Evolutionary conservation across 2,113 vertebrate genomes (phyloP), one percentile per base, ranked within the genome.

Genomic region (Paratilapia polleni): DNA sequence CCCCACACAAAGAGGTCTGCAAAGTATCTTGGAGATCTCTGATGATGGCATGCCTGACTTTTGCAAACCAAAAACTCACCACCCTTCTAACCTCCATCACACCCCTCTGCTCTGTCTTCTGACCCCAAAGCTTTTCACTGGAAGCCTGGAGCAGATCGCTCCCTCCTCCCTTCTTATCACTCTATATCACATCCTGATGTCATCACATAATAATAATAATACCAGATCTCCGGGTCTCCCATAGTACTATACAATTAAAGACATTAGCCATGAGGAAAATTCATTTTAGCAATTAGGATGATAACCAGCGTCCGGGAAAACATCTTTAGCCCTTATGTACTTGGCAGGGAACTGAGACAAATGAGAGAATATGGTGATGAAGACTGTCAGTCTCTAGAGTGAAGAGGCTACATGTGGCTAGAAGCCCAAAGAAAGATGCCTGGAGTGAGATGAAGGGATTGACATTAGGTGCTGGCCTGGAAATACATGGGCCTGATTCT

Each of bases 101-200:
- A 3, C 43, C 47, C 61, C 31, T 36, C 52, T 28, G 26, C 43
- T 59, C 17, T 17, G 22, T 31, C 59, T 58, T 36, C 60, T 78
- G 28, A 83, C 57, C 76, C 34, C n/a, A 10, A 66, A 82, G 74
- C 52, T 79, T 78, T 68, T 15, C 20, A 28, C 14, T 62, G 54
- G 75, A 17, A 49, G 75, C 79, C 62, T 4, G 54, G 74, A 66
- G 80, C 66, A 74, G 41, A 73, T 34, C 22, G 19, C 19, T 4
- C 17, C 60, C 62, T 59, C 79, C 31, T 85, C 74, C 70, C 43
- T 49, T 60, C 84, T 83, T 61, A 91, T 91, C 91, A 82, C 88
- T 87, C 82, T 76, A 79, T 22, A 92, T 92, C 77, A 86, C 85
- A 86, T 90, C 91, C 88, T 77, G 82, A 89, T 79, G 62, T 57